phyloP scores from a whole-genome alignment of 2,113 vertebrate species.

The Epinephelus fuscoguttatus region DNA sequence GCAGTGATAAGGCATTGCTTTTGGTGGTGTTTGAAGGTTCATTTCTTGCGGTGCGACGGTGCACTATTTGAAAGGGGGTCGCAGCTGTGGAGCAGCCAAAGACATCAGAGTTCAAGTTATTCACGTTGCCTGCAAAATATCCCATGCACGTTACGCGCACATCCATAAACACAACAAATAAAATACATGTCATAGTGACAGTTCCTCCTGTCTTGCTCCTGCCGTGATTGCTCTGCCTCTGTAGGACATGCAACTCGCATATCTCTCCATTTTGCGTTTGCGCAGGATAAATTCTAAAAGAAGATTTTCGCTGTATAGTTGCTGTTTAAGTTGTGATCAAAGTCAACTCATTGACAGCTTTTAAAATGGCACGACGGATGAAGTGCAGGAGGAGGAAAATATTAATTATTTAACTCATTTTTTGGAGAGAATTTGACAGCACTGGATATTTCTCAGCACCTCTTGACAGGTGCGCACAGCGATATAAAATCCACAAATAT shows the following conservation, averaged over 20 bases:
- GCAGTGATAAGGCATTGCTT: neutral
- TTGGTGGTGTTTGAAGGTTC: neutral
- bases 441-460: neutral
- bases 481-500: neutral
- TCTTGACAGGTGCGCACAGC: constrained; percentile 35
- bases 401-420: constrained; percentile 22
- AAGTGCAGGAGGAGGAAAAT: neutral
- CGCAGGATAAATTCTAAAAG: constrained; percentile 38
- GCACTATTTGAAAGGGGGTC: constrained; percentile 23
- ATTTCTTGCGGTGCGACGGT: neutral
- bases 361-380: neutral
- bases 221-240: constrained; percentile 38
- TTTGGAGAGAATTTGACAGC: constrained; percentile 10
- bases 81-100: neutral
- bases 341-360: neutral
- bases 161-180: neutral
- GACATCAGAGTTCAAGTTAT: constrained; percentile 40
- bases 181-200: neutral
- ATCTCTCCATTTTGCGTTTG: constrained; percentile 63
- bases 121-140: constrained; percentile 5
- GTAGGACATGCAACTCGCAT: constrained; percentile 46
- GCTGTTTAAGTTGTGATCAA: neutral
- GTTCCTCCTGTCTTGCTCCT: neutral
- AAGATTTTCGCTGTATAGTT: neutral
- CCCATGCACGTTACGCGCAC: constrained; percentile 1